Conservation (phyloP, 2,113 vertebrate species). For the Capreolus pygargus region DNA sequence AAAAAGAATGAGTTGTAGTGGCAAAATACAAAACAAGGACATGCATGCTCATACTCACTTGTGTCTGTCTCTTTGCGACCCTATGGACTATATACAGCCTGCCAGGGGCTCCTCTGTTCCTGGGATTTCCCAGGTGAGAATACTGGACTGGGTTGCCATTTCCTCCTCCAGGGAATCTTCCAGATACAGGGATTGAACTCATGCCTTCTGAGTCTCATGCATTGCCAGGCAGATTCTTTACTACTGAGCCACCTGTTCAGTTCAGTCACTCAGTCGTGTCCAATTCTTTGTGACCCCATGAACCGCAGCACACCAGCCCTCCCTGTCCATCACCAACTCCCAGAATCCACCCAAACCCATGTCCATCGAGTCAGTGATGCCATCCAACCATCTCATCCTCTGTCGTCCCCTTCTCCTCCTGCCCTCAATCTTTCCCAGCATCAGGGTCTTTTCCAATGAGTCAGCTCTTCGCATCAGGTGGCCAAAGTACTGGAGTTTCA, state of each 20-base stretch:
- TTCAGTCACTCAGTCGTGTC: too few relatives aligned
- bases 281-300: too few relatives aligned
- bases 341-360: too few relatives aligned
- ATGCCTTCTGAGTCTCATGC: not conserved
- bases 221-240: not conserved
- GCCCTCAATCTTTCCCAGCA: too few relatives aligned
- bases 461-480: too few relatives aligned
- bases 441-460: too few relatives aligned
- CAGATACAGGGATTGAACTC: not conserved
- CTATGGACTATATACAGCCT: not conserved
- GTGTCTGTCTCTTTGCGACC: not conserved
- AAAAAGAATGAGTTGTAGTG: not conserved
- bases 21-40: not conserved
- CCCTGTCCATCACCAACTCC: too few relatives aligned
- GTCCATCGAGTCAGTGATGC: too few relatives aligned
- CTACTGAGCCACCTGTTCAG: not conserved
- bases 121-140: not conserved
- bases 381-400: too few relatives aligned
- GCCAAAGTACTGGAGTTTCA: too few relatives aligned
- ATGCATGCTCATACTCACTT: not conserved
- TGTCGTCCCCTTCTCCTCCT: too few relatives aligned
- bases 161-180: not conserved
- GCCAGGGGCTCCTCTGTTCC: not conserved
- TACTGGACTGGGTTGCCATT: not conserved
- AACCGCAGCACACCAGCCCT: too few relatives aligned